Percentiles rank a stretch among this genome's conserved stretches.
phyloP scores from a whole-genome alignment of 2,113 vertebrate species.

The Aldabrachelys gigantea region DNA sequence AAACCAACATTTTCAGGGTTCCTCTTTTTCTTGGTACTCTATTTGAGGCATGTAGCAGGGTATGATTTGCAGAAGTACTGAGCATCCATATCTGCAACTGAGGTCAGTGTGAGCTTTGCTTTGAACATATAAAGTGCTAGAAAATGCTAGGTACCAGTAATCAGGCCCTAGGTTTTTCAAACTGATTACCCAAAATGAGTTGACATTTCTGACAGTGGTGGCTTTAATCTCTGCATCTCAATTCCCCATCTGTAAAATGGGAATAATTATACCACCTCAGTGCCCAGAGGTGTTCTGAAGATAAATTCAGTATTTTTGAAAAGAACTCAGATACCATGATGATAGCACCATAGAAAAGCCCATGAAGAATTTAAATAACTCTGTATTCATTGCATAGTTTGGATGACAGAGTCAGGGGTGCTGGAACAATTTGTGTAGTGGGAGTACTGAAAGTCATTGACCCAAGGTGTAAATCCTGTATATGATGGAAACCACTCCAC shows the following conservation, averaged over 20 bases:
- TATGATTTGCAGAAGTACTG: background rate
- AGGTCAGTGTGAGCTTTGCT: background rate
- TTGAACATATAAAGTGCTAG: constrained; percentile 2
- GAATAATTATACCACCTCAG: background rate
- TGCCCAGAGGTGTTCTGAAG: background rate
- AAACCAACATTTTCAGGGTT: constrained; percentile 4
- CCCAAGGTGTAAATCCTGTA: no score
- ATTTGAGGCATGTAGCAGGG: background rate
- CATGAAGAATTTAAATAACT: background rate
- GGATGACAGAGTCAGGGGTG: background rate
- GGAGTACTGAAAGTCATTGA: no score
- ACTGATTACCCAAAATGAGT: background rate
- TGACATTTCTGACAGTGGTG: background rate
- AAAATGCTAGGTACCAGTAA: background rate
- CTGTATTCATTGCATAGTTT: background rate
- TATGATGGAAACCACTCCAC: no score
- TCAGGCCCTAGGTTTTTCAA: constrained; percentile 10
- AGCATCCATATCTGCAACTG: background rate
- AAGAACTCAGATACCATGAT: background rate
- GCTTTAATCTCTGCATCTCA: background rate
- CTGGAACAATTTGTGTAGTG: no score
- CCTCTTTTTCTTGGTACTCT: background rate
- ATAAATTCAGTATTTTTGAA: background rate
- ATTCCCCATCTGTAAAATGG: background rate
- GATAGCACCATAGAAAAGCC: background rate